Base-by-base conservation (phyloP, 2,888 invertebrate genomes). In the Mellilla xanthometata region DNA sequence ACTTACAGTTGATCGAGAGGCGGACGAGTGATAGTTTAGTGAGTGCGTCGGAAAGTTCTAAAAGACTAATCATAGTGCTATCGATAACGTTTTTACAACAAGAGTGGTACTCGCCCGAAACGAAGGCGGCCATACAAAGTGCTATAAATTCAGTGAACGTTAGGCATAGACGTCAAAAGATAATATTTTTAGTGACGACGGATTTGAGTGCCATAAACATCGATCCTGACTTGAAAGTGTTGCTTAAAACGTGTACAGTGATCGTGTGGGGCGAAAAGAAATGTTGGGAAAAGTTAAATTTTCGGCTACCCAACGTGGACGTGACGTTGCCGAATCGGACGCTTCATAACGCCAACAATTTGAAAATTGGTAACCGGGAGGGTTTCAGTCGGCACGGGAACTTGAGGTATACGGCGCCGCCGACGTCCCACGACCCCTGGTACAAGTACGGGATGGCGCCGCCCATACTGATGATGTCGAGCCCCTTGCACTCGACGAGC, bases 221-320 rank as follows among this genome's bases (percentile, higher is more conserved):
- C 55, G 95, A 95, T 68, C 93, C 94, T 29, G 95, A 95, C 70
- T 81, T 96, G 41, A 93, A 95, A 77, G 91, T 93, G 63, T 85
- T 94, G 45, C 87, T 94, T 27, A 92, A 94, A 74, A 94, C 94
- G 80, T 92, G 95, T 91, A 91, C 93, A 62, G 93, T 93, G 68
- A 93, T 94, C 36, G 92, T 94, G 72, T 95, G 94, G 93, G 94
- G 94, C 54, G 96, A 96, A 72, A 93, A 93, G 58, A 92, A 95
- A 65, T 97, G 97, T 91, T 96, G 96, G 96, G 95, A 96, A 69
- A 96, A 96, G 81, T 90, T 97, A 69, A 93, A 95, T 78, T 93
- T 91, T 90, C 94, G 95, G 61, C 94, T 96, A 92, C 96, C 96
- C 58, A 95, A 95, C 78, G 93, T 94, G 62, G 90, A 90, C 74